Percentiles rank a stretch among this genome's conserved stretches.
These are phyloP conservation scores for Leptinotarsa texana DNA, from an alignment of 1,140 invertebrate genomes.

Conservation along the genomic window DNA sequence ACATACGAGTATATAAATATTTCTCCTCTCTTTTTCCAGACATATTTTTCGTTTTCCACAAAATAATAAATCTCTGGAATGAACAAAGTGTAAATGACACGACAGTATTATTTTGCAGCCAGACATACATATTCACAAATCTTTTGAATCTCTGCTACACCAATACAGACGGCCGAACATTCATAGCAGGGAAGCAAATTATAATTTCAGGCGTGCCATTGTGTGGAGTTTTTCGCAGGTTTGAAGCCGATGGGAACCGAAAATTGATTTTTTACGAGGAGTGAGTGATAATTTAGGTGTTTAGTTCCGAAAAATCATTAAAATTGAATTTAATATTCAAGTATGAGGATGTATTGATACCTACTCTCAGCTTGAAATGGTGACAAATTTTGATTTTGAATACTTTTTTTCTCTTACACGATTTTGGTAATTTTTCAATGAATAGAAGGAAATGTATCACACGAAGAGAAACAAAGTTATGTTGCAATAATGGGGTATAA, in stretches of 20 bases:
- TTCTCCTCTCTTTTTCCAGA: neutral
- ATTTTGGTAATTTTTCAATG: no score
- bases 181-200: conserved; percentile 14
- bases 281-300: no score
- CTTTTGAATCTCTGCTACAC: conserved; percentile 1
- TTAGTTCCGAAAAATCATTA: no score
- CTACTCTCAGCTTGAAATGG: no score
- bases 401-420: no score
- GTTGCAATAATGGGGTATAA: no score
- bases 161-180: neutral
- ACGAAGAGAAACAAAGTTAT: no score
- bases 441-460: no score
- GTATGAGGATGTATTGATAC: no score
- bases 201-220: conserved; percentile 6
- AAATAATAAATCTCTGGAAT: neutral
- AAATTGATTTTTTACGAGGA: no score
- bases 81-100: neutral
- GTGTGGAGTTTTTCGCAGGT: conserved; percentile 5
- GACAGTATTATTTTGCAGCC: neutral
- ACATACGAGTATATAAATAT: neutral
- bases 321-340: no score
- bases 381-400: no score
- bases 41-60: neutral
- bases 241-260: neutral
- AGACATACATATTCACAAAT: conserved; percentile 18